A percentile compares a stretch with the other conserved stretches of the same genome.
These are phyloP conservation scores for Trachelus stipa DNA, from an alignment of 2,888 invertebrate genomes.

Conservation along the genomic window DNA sequence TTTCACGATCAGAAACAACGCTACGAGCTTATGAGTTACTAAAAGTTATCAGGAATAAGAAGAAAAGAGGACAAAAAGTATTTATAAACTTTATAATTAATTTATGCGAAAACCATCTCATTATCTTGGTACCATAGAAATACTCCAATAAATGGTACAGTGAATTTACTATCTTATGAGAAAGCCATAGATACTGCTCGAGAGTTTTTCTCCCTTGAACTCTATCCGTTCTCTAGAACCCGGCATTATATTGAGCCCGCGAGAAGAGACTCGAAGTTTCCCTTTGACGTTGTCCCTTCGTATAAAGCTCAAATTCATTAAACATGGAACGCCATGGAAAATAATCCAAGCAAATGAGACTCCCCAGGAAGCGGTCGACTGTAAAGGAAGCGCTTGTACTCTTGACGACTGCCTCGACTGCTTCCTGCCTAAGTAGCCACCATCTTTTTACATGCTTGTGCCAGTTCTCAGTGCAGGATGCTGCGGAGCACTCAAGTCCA, in stretches of 20 bases:
- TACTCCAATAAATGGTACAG: not conserved
- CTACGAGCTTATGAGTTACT: not conserved
- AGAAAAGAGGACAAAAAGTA: not conserved
- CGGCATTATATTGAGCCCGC: not conserved
- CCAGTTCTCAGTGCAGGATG: not conserved
- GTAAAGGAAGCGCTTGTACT: not conserved
- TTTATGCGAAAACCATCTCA: not conserved
- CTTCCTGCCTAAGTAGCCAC: not conserved
- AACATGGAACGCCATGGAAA: not conserved
- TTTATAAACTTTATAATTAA: not conserved
- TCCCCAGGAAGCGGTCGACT: not conserved
- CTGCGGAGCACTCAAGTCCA: not conserved
- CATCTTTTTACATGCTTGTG: not conserved
- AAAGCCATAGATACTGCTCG: not conserved
- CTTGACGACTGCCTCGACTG: not conserved
- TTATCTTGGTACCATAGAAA: not conserved
- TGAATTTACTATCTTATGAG: not conserved
- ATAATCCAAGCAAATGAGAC: not conserved
- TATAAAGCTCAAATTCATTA: not conserved
- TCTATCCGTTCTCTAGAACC: not conserved
- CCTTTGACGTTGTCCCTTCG: not conserved
- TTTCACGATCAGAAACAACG: not conserved
- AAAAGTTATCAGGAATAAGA: not conserved
- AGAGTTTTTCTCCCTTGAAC: not conserved
- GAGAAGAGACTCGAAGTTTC: not conserved